Base-by-base conservation (phyloP, 2,888 invertebrate genomes). In the Thelaira solivaga region DNA sequence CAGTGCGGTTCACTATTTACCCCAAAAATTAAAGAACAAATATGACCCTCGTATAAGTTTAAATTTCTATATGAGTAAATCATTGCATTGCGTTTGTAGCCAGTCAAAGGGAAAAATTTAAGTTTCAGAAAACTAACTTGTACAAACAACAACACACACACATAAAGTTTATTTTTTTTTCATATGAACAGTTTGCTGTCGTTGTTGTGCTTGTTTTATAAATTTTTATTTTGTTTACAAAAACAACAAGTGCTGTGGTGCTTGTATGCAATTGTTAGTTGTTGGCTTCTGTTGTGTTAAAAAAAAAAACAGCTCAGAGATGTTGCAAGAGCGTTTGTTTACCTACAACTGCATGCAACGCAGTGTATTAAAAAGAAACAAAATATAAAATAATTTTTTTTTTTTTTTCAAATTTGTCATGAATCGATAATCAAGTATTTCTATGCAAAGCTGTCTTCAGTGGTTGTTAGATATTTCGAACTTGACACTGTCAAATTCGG, bases 221-320 rank as follows among this genome's bases (percentile, higher is more conserved):
- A 61, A 71, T 65, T 49, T 62, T 67, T 41, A 55, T 59, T 61
- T 67, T 57, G 34, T 72, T 72, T 18, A 41, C 18, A 47, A 49
- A 55, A 64, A 71, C 72, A 72, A 77, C 62, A 77, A 72, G 49
- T 72, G 45, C 45, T 65, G n/a, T n/a, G 31, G 20, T 51, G 34
- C 43, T 39, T 61, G 49, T 39, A 13, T 6, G 2, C 4, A 13
- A 29, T 53, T 53, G 51, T 45, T 64, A 29, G 26, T 45, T 62
- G 29, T 13, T 72, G 47, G 65, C 55, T 76, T 61, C 26, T 53
- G 51, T 18, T 39, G 29, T 53, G 51, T 18, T 39, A 20, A 39
- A 29, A 2, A 47, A 22, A 29, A 20, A 11, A 20, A 13, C n/a
- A 16, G 1, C n/a, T 8, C 57, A 49, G 68, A 20, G 57, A 29